Evolutionary conservation across 2,113 vertebrate species (phyloP), one percentile per base, ranked within the genome.

Genomic region (Erythrolamprus reginae): DNA sequence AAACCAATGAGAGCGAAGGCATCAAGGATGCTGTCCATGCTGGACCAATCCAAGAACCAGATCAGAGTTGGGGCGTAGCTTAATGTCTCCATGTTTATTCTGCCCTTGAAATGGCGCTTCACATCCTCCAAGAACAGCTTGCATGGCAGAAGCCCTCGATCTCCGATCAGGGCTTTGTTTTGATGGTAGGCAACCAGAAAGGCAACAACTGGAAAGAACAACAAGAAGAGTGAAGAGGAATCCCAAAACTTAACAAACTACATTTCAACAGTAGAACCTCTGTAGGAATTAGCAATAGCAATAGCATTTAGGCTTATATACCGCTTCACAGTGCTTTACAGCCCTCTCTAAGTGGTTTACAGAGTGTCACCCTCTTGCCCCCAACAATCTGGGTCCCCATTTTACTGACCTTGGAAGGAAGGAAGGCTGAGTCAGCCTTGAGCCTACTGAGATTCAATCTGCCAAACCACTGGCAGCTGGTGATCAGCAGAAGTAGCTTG

Each of bases 161-260:
- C 97, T 0, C 99, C 99, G 0, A 99, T 98, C 90, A 99, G 97
- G 96, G 98, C 98, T 94, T 98, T 99, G 97, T 99, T 99, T 95
- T 99, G 99, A 52, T 98, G 97, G 26, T 97, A 98, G 0, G 98
- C 99, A 55, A 99, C 98, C 82, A 96, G 91, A 96, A 99, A 99
- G 0, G 99, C 99, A 92, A 99, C 98, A 1, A 96, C 99, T 99
- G 89, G 48, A 90, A 84, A 89, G n/a, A 0, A 88, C 2, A 85
- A 84, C 5, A 77, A 7, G 7, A 0, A n/a, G n/a, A 23, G 26
- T 0, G 0, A 1, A 0, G 82, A 90, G 84, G 90, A 28, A 50
- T 24, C 47, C 83, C 52, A 15, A 24, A 33, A n/a, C 23, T 28
- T 2, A 55, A 21, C 23, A 15, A 23, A 9, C 10, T 17, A 19